Conservation (phyloP, 92 coral and sea anemone genomes). For the Zoanthus sansibaricus region DNA sequence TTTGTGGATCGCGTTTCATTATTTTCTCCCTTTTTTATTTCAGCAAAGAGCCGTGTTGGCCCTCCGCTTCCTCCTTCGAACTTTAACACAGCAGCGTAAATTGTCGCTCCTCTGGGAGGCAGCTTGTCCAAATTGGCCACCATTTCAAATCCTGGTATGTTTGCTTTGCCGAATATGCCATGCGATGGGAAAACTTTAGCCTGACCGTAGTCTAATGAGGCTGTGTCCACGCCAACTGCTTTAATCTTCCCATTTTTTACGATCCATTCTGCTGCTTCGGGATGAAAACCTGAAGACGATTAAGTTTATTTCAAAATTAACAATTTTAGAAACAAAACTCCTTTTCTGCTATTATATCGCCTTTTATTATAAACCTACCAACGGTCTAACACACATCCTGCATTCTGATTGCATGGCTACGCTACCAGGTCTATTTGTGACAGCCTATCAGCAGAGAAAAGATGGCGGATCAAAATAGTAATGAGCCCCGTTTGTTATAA, state of each 20-base stretch:
- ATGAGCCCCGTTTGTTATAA: too few species aligned
- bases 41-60: slow-evolving; percentile 63
- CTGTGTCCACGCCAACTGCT: slow-evolving; percentile 56
- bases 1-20: background rate
- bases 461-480: too few species aligned
- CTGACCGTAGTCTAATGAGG: slow-evolving; percentile 53
- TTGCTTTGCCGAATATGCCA: slow-evolving; percentile 11
- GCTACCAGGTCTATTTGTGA: too few species aligned
- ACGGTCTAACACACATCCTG: too few species aligned
- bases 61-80: slow-evolving; percentile 63
- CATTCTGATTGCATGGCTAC: too few species aligned
- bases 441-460: too few species aligned
- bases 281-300: slow-evolving; percentile 48
- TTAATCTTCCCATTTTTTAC: slow-evolving; percentile 53
- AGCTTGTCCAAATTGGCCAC: slow-evolving; percentile 62
- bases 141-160: slow-evolving; percentile 62
- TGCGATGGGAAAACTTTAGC: slow-evolving; percentile 5
- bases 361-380: too few species aligned
- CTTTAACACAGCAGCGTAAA: slow-evolving; percentile 63
- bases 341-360: background rate
- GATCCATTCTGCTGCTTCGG: slow-evolving; percentile 61
- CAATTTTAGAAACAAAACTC: background rate
- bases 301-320: background rate
- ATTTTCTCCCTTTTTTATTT: background rate
- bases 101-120: slow-evolving; percentile 66